A percentile compares a stretch with the other conserved stretches of the same genome.
These are phyloP conservation scores for Tapera naevia DNA, from an alignment of 2,797 vertebrate species.

Conservation along the genomic window DNA sequence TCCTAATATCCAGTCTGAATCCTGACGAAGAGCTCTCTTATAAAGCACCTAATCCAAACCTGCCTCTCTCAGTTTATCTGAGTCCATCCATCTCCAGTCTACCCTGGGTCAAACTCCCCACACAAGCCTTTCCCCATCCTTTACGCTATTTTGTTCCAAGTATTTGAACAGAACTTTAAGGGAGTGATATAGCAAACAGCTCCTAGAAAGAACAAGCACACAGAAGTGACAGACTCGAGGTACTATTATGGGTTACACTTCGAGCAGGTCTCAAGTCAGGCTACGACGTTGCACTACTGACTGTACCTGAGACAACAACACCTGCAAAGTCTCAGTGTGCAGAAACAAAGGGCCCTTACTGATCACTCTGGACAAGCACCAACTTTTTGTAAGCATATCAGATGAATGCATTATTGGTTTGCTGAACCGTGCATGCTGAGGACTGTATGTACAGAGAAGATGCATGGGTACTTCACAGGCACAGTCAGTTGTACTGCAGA, in stretches of 20 bases:
- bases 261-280: neutral
- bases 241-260: neutral
- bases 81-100: neutral
- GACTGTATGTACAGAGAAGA: neutral
- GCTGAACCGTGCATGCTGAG: neutral
- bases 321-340: neutral
- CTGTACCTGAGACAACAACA: neutral
- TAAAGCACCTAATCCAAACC: neutral
- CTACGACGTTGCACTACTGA: neutral
- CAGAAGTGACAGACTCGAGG: constrained; percentile 12
- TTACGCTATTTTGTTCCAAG: neutral
- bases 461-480: neutral
- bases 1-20: too few relatives aligned
- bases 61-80: neutral
- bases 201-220: constrained; percentile 18
- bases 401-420: neutral
- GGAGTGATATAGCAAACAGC: constrained; percentile 2
- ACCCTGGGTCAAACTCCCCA: neutral
- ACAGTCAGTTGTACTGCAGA: constrained; percentile 27
- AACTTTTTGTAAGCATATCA: neutral
- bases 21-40: neutral
- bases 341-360: neutral
- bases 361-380: neutral
- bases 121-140: neutral
- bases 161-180: neutral